Evolutionary conservation across 2,113 vertebrate genomes (phyloP), one percentile per base, ranked within the genome.

Genomic region (Acinonyx jubatus): DNA sequence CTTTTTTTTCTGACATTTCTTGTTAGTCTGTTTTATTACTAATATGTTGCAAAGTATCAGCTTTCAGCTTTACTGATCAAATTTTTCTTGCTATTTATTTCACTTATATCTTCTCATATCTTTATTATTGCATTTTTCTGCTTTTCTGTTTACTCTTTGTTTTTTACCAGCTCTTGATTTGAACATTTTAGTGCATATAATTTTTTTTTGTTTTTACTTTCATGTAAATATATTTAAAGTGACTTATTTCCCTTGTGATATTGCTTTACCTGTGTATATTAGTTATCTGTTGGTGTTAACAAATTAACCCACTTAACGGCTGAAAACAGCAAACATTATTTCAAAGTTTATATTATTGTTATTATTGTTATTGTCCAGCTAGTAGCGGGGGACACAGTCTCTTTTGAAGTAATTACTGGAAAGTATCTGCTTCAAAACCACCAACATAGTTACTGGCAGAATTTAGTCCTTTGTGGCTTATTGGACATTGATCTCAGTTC

Each of bases 351-450:
- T 45, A 45, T 45, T 45, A 45, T 45, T 45, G 45, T 45, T 9
- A 45, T 45, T 45, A 45, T 45, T 45, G 45, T 45, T 45, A 45
- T 45, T 45, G 38, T 69, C 29, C 63, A 23, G 23, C 50, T 73
- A 36, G 12, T 63, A 19, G 16, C 0, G 1, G 3, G 25, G 10
- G 7, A 10, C 0, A 0, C 25, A 52, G 2, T 55, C 33, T 38
- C 27, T 33, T 74, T 50, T 48, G 6, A 63, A 91, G 50, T 61
- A 7, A 15, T 81, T 33, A 10, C 8, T n/a, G 15, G 13, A n/a
- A 23, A 65, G 15, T 10, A 57, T 78, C 14, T 81, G 19, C 21
- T 78, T 33, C 65, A 15, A 38, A 69, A 1, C 19, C 4, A 7
- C 8, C 12, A 41, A 66, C 6, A 25, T 3, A 3, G 1, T 23